phyloP scores from a whole-genome alignment of 2,113 vertebrate species.

The Odocoileus hemionus region DNA sequence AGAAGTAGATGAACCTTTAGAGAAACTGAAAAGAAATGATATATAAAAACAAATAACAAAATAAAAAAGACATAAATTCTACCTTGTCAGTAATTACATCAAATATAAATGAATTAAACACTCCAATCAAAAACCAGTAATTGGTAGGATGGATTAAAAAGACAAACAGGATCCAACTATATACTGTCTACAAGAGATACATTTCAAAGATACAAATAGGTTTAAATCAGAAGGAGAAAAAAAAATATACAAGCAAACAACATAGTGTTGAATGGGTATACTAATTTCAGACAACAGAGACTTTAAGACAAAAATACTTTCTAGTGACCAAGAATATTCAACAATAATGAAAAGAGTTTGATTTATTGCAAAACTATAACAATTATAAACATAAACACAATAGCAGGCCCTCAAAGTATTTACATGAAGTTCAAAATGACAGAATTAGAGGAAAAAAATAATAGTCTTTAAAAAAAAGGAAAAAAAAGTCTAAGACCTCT shows the following conservation, averaged over 20 bases:
- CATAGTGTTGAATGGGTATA: background rate
- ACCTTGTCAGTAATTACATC: background rate
- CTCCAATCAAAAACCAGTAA: background rate
- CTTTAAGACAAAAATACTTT: slow-evolving; percentile 11
- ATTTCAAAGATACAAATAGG: background rate
- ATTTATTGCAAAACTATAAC: background rate
- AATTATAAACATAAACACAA: background rate
- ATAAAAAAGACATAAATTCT: background rate
- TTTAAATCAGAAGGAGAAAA: background rate
- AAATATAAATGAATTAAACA: background rate
- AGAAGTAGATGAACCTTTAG: background rate
- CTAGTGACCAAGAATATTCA: background rate
- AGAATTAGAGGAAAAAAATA: background rate
- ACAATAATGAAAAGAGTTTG: background rate
- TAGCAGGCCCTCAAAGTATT: background rate
- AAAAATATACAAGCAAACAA: background rate
- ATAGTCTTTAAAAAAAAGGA: background rate
- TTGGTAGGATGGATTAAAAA: background rate
- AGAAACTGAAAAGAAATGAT: background rate
- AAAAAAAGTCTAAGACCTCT: background rate
- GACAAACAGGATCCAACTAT: background rate
- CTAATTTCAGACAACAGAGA: background rate
- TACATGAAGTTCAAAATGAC: background rate
- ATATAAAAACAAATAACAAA: background rate
- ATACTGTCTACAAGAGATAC: background rate